A percentile compares a stretch with the other conserved stretches of the same genome.
Conservation (phyloP, 2,113 vertebrate genomes). For the Emydocephalus ijimae region DNA sequence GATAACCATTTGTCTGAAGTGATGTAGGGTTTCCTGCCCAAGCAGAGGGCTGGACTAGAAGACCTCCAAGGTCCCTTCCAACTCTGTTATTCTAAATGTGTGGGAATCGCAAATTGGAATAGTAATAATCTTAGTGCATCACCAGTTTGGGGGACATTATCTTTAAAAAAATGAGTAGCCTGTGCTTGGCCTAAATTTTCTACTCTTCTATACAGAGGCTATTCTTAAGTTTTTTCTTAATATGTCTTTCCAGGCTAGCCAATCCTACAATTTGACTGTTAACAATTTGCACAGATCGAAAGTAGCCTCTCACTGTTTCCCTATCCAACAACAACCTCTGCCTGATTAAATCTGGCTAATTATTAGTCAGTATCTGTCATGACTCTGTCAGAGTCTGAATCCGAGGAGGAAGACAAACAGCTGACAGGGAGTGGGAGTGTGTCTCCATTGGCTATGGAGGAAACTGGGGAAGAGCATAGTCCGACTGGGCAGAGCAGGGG, state of each 20-base stretch:
- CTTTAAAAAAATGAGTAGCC: not conserved
- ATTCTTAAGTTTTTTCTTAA: not conserved
- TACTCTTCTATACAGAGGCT: not conserved
- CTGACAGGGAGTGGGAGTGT: too few species aligned
- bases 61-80: too few species aligned
- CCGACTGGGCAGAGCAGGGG: too few species aligned
- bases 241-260: not conserved
- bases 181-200: not conserved
- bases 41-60: too few species aligned
- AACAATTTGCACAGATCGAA: not conserved
- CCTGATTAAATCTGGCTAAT: constrained; percentile 18
- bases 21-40: too few species aligned
- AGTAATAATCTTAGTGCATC: not conserved
- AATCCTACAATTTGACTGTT: not conserved
- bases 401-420: too few species aligned
- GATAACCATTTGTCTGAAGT: too few species aligned
- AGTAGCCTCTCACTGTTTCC: not conserved
- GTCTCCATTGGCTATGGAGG: too few species aligned
- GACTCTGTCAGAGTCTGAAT: too few species aligned
- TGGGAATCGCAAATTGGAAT: not conserved
- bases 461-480: too few species aligned
- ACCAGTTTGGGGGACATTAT: not conserved
- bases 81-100: not conserved
- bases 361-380: not conserved
- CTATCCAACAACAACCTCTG: not conserved